Evolutionary conservation across 2,113 vertebrate genomes (phyloP), one percentile per base, ranked within the genome.

Genomic region (Epinephelus fuscoguttatus): DNA sequence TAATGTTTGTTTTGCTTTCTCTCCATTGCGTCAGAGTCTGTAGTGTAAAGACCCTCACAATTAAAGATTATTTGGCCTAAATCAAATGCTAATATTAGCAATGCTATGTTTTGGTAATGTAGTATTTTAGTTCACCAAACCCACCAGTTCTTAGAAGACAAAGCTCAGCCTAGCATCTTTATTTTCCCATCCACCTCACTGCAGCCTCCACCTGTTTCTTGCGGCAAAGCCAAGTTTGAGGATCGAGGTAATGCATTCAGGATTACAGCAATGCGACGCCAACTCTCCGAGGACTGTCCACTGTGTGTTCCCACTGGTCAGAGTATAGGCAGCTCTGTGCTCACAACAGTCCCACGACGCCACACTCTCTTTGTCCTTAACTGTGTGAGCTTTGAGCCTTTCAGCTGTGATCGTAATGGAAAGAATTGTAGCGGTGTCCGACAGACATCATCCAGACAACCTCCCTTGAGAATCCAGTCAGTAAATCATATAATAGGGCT

Each of bases 401-500:
- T 81, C 21, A 72, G 70, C 40, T n/a, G 73, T 25, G 59, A 84
- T 73, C 59, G 71, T 70, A 85, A 75, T 78, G 49, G 64, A 49
- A 64, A 70, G 25, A 73, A 15, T 10, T 63, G 42, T 42, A 78
- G 52, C 11, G 8, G 64, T 45, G 74, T 72, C 62, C 37, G 68
- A 75, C 42, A 73, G 80, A 77, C 80, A 71, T 70, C 57, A 52
- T 71, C 23, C 25, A 56, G 63, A 88, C 25, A 84, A 66, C 71
- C 55, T 81, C 70, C 76, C 67, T 15, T 1, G 13, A 84, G 83
- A 62, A 67, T 78, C 60, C 23, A 73, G 78, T 74, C n/a, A 13
- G 61, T 77, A 82, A 70, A 78, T 86, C 78, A 81, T 67, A 70
- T 53, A 86, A 75, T 67, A 81, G 27, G 11, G 52, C 30, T 71